A percentile compares a stretch with the other conserved stretches of the same genome.
Evolutionary conservation across 2,888 invertebrate genomes (phyloP).

Genomic region (Harpagoxenus sublaevis): DNA sequence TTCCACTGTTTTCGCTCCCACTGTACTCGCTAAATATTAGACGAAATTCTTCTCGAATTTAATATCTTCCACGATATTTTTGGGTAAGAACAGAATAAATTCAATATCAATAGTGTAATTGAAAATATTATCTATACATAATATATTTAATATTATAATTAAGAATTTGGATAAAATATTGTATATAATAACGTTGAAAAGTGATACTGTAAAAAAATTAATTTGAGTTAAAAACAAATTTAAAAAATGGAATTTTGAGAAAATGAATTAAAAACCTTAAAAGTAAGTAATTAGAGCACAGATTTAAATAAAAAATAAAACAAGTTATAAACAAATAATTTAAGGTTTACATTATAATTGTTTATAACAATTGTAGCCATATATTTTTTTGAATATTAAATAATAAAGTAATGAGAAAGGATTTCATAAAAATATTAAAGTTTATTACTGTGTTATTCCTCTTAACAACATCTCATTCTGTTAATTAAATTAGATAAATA

Average conservation of each 20-base stretch:
- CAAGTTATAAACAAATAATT: too few relatives aligned
- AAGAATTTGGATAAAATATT: not conserved
- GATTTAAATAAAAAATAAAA: not conserved
- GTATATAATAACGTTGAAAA: not conserved
- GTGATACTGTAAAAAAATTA: not conserved
- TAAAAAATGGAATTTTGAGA: not conserved
- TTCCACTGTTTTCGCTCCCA: not conserved
- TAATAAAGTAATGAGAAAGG: too few relatives aligned
- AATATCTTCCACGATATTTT: not conserved
- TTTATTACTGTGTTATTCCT: too few relatives aligned
- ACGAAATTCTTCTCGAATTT: slow-evolving; percentile 15
- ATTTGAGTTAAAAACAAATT: not conserved
- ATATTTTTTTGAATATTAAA: too few relatives aligned
- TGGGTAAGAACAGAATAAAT: not conserved
- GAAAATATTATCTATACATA: too few relatives aligned
- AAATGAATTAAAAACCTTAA: not conserved
- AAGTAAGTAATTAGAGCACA: not conserved
- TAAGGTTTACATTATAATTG: too few relatives aligned
- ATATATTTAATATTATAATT: too few relatives aligned
- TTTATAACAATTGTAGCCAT: too few relatives aligned
- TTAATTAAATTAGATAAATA: too few relatives aligned
- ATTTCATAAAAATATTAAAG: too few relatives aligned
- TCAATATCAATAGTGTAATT: not conserved
- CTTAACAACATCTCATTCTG: too few relatives aligned
- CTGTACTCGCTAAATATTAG: not conserved